Base-by-base conservation (phyloP, 2,888 invertebrate species). In the Chrysotoxum bicinctum region DNA sequence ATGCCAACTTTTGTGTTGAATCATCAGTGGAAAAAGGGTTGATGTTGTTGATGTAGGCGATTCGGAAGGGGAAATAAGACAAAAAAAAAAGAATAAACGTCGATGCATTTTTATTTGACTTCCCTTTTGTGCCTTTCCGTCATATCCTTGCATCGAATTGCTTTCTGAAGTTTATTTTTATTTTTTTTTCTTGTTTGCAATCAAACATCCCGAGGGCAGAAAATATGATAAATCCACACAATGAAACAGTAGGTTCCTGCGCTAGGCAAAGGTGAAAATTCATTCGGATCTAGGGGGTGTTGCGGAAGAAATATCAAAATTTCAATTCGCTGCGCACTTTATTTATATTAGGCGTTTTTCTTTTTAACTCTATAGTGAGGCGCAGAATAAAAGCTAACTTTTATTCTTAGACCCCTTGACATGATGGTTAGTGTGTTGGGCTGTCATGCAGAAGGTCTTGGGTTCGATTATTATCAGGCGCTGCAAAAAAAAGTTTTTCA, bases 211-310 rank as follows among this genome's bases (percentile, higher is more conserved):
- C 48, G n/a, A 76, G 80, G 84, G 84, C 40, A 80, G 80, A 72
- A 85, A 85, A 85, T 80, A 85, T 85, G 84, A 85, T 85, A 85
- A 85, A 76, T 80, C 72, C 80, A 60, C 75, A 76, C 80, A 84
- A 84, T 84, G 75, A 80, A 72, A 52, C 58, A 72, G 75, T 40
- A 78, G 23, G 43, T 26, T 50, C 48, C 64, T 64, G 19, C 1
- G 37, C 21, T 64, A 80, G 58, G 40, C 32, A 76, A 68, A 80
- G 80, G 75, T 84, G 72, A 62, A 73, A 50, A 68, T 43, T 68
- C 23, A n/a, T 62, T 7, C 23, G 76, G 80, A 85, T 56, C 21
- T 32, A 76, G 84, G 80, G 35, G 52, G 0, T 23, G n/a, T 26
- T 52, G n/a, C 1, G 4, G 19, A 10, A 45, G 10, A 21, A 10